Percentiles rank a stretch among this genome's conserved stretches.
Conservation (phyloP, 2,113 vertebrate genomes). For the Hiodon tergisus region DNA sequence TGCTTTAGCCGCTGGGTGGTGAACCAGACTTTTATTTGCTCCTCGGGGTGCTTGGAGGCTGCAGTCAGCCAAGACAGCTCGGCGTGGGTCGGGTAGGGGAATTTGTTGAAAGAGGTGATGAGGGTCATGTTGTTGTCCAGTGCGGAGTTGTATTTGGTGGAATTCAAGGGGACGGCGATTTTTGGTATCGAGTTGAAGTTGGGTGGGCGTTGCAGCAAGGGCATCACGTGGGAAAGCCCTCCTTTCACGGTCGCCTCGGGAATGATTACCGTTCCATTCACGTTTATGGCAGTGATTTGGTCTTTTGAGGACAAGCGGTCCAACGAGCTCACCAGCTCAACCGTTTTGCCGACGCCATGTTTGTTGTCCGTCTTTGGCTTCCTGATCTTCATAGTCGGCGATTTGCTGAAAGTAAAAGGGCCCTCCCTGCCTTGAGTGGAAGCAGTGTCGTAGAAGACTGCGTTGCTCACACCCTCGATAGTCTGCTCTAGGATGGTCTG, state of each 20-base stretch:
- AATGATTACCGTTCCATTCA: conserved; percentile 76
- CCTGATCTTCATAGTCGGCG: conserved; percentile 58
- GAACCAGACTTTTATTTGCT: conserved; percentile 96
- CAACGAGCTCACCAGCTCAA: conserved; percentile 49
- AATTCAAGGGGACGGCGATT: conserved; percentile 88
- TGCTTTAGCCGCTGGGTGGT: conserved; percentile 91
- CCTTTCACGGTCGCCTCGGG: conserved; percentile 70
- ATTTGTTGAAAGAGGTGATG: conserved; percentile 90
- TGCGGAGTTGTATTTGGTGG: conserved; percentile 88
- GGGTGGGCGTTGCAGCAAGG: conserved; percentile 88
- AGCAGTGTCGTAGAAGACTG: conserved; percentile 36
- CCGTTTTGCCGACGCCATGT: conserved; percentile 56
- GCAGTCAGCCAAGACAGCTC: conserved; percentile 92
- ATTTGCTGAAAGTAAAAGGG: conserved; percentile 57
- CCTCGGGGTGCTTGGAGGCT: conserved; percentile 87
- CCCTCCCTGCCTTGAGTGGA: conserved; percentile 39
- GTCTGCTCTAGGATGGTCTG: conserved; percentile 89
- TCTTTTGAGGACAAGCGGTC: conserved; percentile 49
- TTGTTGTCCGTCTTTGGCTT: conserved; percentile 60
- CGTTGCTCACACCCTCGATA: conserved; percentile 64
- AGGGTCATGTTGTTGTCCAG: conserved; percentile 86
- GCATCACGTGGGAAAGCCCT: conserved; percentile 79
- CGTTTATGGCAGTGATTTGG: conserved; percentile 60
- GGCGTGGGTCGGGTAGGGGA: conserved; percentile 90
- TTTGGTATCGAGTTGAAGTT: conserved; percentile 89